These are phyloP conservation scores for Xenus cinereus DNA, from an alignment of 2,113 vertebrate genomes.

Conservation along the genomic window DNA sequence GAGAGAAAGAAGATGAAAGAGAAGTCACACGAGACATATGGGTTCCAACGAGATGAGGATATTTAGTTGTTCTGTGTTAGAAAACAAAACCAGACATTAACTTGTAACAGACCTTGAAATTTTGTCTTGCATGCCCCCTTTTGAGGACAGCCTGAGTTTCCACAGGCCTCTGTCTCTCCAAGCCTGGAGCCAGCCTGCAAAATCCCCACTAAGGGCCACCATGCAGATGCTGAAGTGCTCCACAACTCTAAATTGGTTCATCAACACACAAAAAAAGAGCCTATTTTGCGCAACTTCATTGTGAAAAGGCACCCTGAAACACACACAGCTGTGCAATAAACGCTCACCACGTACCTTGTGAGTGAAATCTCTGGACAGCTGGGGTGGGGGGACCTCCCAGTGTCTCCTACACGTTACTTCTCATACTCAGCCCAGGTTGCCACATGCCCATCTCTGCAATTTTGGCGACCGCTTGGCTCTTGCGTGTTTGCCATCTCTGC, in stretches of 20 bases:
- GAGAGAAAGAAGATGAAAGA: conserved; percentile 19
- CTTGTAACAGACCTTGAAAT: background rate
- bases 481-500: fast-evolving
- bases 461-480: background rate
- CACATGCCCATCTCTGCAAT: background rate
- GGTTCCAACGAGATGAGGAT: background rate
- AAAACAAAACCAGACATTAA: background rate
- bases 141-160: background rate
- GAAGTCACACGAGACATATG: background rate
- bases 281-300: background rate
- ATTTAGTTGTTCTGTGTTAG: background rate
- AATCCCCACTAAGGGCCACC: background rate
- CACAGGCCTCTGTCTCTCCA: background rate
- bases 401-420: background rate
- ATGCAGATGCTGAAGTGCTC: background rate
- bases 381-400: background rate
- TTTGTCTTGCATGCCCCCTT: background rate
- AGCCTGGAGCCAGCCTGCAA: background rate
- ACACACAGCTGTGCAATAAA: background rate
- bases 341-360: background rate
- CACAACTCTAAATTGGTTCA: background rate
- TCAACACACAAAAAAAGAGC: background rate
- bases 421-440: background rate
- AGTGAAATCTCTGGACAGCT: background rate
- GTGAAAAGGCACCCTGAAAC: background rate